phyloP scores from a whole-genome alignment of 2,888 invertebrate species.

The Hydroisotoma schaefferi region DNA sequence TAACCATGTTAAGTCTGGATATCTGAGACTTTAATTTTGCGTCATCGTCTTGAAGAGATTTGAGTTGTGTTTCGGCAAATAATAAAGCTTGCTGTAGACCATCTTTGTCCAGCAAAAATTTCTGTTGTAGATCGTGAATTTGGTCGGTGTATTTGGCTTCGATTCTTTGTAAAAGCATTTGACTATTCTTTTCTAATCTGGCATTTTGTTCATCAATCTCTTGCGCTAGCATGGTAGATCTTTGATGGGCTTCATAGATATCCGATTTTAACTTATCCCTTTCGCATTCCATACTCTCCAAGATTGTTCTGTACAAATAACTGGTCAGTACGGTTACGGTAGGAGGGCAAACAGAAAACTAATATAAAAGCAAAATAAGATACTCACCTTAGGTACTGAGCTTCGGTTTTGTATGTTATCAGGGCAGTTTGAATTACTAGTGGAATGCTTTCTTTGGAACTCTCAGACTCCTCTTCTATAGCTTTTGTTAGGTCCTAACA shows the following conservation, averaged over 20 bases:
- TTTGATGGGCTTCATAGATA: slow-evolving; percentile 74
- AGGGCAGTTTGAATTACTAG: slow-evolving; percentile 63
- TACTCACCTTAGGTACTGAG: slow-evolving; percentile 58
- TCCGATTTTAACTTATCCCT: slow-evolving; percentile 75
- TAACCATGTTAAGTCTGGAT: slow-evolving; percentile 55
- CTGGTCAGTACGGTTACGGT: neutral
- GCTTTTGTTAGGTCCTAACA: slow-evolving; percentile 42
- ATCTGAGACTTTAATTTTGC: slow-evolving; percentile 64
- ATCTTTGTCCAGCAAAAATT: slow-evolving; percentile 71
- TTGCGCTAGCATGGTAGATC: slow-evolving; percentile 75
- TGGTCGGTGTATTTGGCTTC: slow-evolving; percentile 76
- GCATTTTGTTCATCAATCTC: slow-evolving; percentile 89
- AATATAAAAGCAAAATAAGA: neutral
- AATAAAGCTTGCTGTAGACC: slow-evolving; percentile 59
- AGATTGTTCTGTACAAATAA: slow-evolving; percentile 49
- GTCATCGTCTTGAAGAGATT: slow-evolving; percentile 66
- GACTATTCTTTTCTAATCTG: slow-evolving; percentile 71
- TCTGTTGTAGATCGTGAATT: slow-evolving; percentile 65
- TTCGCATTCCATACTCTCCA: slow-evolving; percentile 69
- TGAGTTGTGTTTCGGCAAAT: slow-evolving; percentile 63
- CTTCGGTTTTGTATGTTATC: slow-evolving; percentile 65
- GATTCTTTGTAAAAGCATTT: slow-evolving; percentile 60
- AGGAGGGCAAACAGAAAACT: neutral
- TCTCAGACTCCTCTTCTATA: slow-evolving; percentile 45
- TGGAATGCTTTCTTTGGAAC: slow-evolving; percentile 52